These are phyloP conservation scores for Apis laboriosa DNA, from an alignment of 1,140 invertebrate species.

Conservation along the genomic window DNA sequence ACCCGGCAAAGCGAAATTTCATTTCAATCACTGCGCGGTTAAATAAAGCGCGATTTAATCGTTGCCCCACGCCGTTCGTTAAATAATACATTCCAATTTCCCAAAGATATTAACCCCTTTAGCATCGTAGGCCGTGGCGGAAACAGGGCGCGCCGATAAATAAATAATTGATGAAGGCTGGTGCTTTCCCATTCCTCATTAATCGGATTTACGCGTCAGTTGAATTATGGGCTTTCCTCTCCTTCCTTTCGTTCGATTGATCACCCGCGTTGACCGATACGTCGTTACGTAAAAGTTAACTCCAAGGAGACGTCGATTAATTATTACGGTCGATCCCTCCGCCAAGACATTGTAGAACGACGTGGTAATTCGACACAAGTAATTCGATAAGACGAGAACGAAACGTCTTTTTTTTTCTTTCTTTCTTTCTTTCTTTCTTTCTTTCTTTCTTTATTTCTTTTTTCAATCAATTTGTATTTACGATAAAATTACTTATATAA, in stretches of 20 bases:
- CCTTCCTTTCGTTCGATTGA: constrained; percentile 14
- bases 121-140: background rate
- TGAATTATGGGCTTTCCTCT: constrained; percentile 30
- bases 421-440: too few species aligned
- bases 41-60: constrained; percentile 30
- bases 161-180: constrained; percentile 45
- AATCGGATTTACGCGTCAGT: constrained; percentile 17
- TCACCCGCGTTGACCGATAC: background rate
- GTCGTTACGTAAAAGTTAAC: background rate
- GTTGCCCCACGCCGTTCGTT: constrained; percentile 10
- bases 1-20: background rate
- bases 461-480: too few species aligned
- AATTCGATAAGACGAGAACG: background rate
- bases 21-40: constrained; percentile 33
- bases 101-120: constrained; percentile 55
- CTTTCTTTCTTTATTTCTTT: too few species aligned
- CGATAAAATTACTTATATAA: too few species aligned
- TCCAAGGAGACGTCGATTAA: background rate
- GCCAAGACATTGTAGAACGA: background rate
- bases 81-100: constrained; percentile 56
- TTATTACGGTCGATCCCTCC: background rate
- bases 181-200: constrained; percentile 38
- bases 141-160: constrained; percentile 15
- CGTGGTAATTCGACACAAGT: background rate
- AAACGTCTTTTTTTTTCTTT: too few species aligned